Base-by-base conservation (phyloP, 2,113 vertebrate genomes). In the Bucco capensis region DNA sequence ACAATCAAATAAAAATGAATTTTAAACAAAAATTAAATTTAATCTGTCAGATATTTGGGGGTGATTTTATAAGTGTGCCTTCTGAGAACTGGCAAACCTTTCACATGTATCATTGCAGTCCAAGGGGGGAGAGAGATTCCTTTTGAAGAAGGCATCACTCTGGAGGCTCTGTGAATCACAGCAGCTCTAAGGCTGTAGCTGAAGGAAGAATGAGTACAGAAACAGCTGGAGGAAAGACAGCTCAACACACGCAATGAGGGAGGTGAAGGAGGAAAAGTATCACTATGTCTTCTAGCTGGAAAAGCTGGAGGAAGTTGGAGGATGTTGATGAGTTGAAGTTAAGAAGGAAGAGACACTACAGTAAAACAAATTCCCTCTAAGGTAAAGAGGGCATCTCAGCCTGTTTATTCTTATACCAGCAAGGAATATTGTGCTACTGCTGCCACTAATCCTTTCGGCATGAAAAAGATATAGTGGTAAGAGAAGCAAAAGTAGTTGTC, bases 101-200 rank as follows among this genome's bases (percentile, higher is more conserved):
- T 60, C 33, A 19, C 40, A 25, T 81, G 14, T 23, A 15, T 22
- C 0, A 0, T 7, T 56, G 21, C 9, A 31, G 15, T 37, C 44
- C 25, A 18, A 18, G 74, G 19, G 0, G 3, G 17, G 13, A 72
- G 12, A 58, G 47, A 15, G 18, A 5, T 11, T 4, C 2, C 24
- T 65, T 86, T 58, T 49, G 30, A 66, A 37, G 65, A 54, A 78
- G 22, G 3, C 9, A 37, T 57, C 8, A 1, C 27, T 75, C 57
- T 57, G 15, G 19, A 71, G 47, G 19, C 42, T 85, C 62, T 38
- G 27, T 11, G 60, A 73, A 27, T 23, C 7, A 1, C 6, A 58
- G 22, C 14, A 56, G 14, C 40, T 79, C 1, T 33, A 10, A 64
- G 9, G 30, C 50, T 82, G 31, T 2, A 21, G 27, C 21, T 60